A percentile compares a stretch with the other conserved stretches of the same genome.
phyloP scores from a whole-genome alignment of 1,140 invertebrate species.

The Halyomorpha halys region DNA sequence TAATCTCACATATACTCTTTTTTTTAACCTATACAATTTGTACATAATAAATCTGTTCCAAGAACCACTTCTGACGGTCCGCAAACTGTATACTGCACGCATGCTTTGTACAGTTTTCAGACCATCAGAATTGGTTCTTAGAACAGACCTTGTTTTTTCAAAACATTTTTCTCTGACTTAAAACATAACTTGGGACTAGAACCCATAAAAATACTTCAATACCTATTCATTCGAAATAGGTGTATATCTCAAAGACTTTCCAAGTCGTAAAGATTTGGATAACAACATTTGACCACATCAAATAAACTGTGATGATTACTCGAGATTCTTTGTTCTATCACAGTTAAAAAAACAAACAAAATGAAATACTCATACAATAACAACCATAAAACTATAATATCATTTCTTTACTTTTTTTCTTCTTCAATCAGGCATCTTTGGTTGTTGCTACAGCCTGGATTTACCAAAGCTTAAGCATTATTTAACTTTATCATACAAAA shows the following conservation, averaged over 20 bases:
- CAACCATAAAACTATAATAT: neutral
- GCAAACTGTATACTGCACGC: no score
- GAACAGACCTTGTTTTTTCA: no score
- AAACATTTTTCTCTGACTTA: constrained; percentile 1
- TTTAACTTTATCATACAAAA: constrained; percentile 1
- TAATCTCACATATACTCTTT: constrained; percentile 1
- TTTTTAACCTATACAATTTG: constrained; percentile 14
- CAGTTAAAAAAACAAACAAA: neutral
- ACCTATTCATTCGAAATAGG: neutral
- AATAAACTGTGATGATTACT: constrained; percentile 13
- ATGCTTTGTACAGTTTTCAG: no score
- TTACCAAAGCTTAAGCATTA: neutral
- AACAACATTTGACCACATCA: neutral
- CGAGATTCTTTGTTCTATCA: constrained; percentile 3
- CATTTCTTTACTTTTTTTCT: neutral
- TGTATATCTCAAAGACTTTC: neutral
- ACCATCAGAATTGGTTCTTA: no score
- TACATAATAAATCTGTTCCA: no score
- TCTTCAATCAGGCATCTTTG: neutral
- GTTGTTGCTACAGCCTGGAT: neutral
- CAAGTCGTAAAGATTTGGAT: neutral
- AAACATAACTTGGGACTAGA: constrained; percentile 3
- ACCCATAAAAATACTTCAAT: constrained; percentile 10
- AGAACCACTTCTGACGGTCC: no score
- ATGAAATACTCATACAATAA: neutral